phyloP scores from a whole-genome alignment of 1,140 invertebrate species.

The Pogonognathellus flavescens region DNA sequence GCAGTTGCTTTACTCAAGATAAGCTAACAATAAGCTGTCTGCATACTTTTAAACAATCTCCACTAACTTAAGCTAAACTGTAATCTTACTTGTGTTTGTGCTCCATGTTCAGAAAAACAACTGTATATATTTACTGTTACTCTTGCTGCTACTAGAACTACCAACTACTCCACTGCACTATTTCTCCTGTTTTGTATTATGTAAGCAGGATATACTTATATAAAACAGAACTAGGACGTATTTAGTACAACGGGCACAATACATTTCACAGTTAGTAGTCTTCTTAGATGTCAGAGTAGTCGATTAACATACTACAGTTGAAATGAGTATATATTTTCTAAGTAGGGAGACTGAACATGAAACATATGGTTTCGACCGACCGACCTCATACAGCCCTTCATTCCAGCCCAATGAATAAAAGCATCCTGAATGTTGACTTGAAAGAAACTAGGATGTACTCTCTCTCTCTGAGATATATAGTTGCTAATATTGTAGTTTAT shows the following conservation, averaged over 20 bases:
- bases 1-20: conserved; percentile 12
- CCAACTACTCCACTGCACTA: too few relatives aligned
- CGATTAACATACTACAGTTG: background rate
- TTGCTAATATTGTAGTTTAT: background rate
- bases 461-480: too few relatives aligned
- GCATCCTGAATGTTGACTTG: conserved; percentile 22
- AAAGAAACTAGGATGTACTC: background rate
- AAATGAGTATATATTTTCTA: background rate
- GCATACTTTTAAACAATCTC: conserved; percentile 1
- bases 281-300: background rate
- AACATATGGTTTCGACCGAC: conserved; percentile 45
- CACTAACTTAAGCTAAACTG: conserved; percentile 10
- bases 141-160: too few relatives aligned
- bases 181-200: too few relatives aligned
- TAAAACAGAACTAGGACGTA: background rate
- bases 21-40: conserved; percentile 38
- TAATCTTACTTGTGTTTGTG: background rate
- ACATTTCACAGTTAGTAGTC: background rate
- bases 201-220: background rate
- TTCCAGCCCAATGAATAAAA: conserved; percentile 6
- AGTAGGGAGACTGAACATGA: background rate
- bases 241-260: background rate
- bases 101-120: background rate
- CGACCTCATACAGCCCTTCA: conserved; percentile 28
- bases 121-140: too few relatives aligned